These are phyloP conservation scores for Catostomus latipinnis DNA, from an alignment of 2,797 vertebrate species.

Conservation along the genomic window DNA sequence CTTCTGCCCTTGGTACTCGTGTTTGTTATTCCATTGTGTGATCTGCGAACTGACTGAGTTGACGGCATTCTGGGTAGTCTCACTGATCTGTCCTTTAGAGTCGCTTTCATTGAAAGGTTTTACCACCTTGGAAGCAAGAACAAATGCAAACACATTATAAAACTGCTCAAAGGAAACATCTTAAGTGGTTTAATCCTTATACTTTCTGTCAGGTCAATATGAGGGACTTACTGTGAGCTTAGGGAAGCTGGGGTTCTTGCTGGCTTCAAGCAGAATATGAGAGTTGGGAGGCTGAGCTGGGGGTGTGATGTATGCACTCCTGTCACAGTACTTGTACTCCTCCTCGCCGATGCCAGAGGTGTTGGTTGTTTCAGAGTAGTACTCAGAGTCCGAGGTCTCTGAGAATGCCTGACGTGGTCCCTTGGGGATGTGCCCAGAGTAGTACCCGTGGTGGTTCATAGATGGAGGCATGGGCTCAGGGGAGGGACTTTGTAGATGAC, in stretches of 20 bases:
- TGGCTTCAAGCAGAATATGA: conserved; percentile 84
- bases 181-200: background rate
- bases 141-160: conserved; percentile 18
- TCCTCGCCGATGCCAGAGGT: conserved; percentile 79
- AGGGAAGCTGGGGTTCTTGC: conserved; percentile 86
- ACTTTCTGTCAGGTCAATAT: background rate
- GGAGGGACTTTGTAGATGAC: conserved; percentile 74
- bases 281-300: conserved; percentile 71
- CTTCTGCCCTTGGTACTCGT: conserved; percentile 66
- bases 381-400: conserved; percentile 83
- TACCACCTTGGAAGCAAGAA: conserved; percentile 80
- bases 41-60: conserved; percentile 73
- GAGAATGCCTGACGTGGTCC: conserved; percentile 75
- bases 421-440: conserved; percentile 69
- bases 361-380: conserved; percentile 81
- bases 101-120: conserved; percentile 87
- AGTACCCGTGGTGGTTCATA: conserved; percentile 82
- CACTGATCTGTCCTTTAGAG: conserved; percentile 72
- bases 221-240: conserved; percentile 76
- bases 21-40: conserved; percentile 69
- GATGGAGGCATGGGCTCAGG: conserved; percentile 76
- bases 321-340: conserved; percentile 81
- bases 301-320: conserved; percentile 73
- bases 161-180: background rate
- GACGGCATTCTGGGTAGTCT: conserved; percentile 63